Evolutionary conservation across 2,113 vertebrate genomes (phyloP).

Genomic region (Fregata magnificens): DNA sequence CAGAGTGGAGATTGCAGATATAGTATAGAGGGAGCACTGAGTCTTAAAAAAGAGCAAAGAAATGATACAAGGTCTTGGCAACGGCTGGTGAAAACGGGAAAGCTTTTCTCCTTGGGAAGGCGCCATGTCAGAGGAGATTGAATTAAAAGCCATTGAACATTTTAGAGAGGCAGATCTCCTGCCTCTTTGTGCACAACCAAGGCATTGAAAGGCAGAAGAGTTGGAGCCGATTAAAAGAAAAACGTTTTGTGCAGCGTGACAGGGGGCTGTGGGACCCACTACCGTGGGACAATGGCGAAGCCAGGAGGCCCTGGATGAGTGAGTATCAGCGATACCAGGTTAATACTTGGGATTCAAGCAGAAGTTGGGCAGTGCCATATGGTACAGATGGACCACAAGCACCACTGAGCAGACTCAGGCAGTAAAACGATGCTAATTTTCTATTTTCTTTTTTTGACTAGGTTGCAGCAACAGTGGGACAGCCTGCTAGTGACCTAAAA

Average conservation of each 20-base stretch:
- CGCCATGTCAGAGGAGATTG: fast-evolving
- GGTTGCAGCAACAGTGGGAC: not conserved
- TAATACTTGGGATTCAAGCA: not conserved
- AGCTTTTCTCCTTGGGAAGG: not conserved
- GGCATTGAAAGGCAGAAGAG: not conserved
- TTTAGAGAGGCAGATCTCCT: not conserved
- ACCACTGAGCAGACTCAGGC: not conserved
- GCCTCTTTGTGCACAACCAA: not conserved
- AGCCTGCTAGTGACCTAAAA: not conserved
- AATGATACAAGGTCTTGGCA: not conserved
- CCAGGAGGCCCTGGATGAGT: not conserved
- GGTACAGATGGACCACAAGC: not conserved
- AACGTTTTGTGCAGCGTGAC: not conserved
- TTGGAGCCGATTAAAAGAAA: not conserved
- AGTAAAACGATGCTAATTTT: not conserved
- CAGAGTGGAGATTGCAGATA: not conserved
- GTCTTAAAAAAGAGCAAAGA: not conserved
- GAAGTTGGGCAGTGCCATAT: not conserved
- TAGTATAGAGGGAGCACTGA: not conserved
- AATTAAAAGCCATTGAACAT: not conserved
- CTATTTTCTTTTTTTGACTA: not conserved
- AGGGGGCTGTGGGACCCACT: not conserved
- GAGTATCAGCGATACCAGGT: not conserved
- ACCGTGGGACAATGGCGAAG: fast-evolving
- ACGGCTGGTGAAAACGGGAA: not conserved